Evolutionary conservation across 2,888 invertebrate species (phyloP).

Genomic region (Acronicta psi): DNA sequence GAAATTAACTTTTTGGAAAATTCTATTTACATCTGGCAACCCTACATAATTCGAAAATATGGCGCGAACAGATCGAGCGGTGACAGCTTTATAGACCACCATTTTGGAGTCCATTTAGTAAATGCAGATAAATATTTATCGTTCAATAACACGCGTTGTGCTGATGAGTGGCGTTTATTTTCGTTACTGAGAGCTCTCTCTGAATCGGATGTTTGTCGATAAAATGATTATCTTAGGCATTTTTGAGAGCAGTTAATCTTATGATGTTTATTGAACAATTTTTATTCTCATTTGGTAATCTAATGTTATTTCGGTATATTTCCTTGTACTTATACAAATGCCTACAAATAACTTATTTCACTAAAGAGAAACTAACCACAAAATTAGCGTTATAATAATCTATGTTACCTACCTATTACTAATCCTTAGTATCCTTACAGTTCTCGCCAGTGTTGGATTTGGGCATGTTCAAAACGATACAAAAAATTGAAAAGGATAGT

Average conservation of each 20-base stretch:
- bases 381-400: too few species aligned
- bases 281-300: background rate
- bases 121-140: slow-evolving; percentile 87
- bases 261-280: slow-evolving; percentile 27
- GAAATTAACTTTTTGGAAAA: slow-evolving; percentile 7
- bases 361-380: too few species aligned
- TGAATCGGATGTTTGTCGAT: slow-evolving; percentile 51
- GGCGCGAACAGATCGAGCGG: slow-evolving; percentile 79
- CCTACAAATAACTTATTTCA: too few species aligned
- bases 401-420: too few species aligned
- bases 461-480: too few species aligned
- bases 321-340: too few species aligned
- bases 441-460: too few species aligned
- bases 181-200: slow-evolving; percentile 61
- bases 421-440: too few species aligned
- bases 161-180: slow-evolving; percentile 77
- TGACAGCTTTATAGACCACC: slow-evolving; percentile 82
- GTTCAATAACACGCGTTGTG: slow-evolving; percentile 70
- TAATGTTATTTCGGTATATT: too few species aligned
- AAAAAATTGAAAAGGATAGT: too few species aligned
- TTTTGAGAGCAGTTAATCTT: slow-evolving; percentile 35
- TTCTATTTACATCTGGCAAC: slow-evolving; percentile 44
- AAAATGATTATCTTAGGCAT: slow-evolving; percentile 37
- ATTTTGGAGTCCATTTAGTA: slow-evolving; percentile 86
- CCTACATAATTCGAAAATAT: slow-evolving; percentile 61